Evolutionary conservation across 2,797 vertebrate species (phyloP).

Genomic region (Neopelma chrysocephalum): DNA sequence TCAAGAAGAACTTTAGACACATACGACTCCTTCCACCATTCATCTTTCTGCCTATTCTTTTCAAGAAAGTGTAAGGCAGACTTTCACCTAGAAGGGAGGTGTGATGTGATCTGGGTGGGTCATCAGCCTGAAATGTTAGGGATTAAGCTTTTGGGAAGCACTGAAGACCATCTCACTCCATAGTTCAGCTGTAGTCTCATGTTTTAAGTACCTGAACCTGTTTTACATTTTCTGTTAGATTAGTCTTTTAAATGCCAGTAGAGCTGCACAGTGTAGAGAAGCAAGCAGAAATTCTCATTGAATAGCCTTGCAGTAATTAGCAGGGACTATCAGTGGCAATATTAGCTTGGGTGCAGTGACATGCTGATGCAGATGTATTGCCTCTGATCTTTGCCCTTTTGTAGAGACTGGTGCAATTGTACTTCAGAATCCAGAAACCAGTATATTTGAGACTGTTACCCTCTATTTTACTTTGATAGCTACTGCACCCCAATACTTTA

Average conservation of each 20-base stretch:
- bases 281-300: not conserved
- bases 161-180: rapidly evolving
- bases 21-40: not conserved
- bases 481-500: not conserved
- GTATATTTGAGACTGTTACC: not conserved
- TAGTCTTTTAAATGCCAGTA: not conserved
- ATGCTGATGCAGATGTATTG: not conserved
- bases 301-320: not conserved
- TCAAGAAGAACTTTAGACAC: not conserved
- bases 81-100: not conserved
- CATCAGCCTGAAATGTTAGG: not conserved
- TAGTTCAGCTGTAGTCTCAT: not conserved
- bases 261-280: not conserved
- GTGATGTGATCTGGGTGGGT: not conserved
- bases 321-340: not conserved
- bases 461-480: not conserved
- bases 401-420: not conserved
- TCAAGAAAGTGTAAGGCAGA: not conserved
- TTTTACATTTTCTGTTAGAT: not conserved
- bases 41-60: not conserved
- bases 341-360: not conserved
- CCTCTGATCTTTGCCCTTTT: not conserved
- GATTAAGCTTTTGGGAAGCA: not conserved
- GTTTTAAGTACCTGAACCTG: not conserved
- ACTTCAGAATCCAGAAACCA: not conserved